Evolutionary conservation across 2,888 invertebrate species (phyloP).

Genomic region (Stenoptilia bipunctidactyla): DNA sequence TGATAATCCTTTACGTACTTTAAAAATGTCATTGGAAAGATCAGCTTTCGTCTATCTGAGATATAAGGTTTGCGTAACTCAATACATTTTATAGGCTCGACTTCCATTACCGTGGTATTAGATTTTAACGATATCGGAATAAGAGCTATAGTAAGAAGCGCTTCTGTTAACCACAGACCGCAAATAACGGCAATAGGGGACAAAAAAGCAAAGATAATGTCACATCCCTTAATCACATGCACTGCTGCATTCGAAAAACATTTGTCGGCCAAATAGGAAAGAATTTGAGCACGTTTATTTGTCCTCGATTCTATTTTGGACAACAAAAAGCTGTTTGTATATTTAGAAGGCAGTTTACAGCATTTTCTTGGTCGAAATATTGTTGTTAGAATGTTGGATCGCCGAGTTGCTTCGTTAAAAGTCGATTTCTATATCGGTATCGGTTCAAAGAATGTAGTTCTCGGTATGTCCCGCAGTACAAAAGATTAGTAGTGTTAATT

Average conservation of each 20-base stretch:
- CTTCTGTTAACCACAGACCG: conserved; percentile 48
- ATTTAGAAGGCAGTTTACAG: conserved; percentile 38
- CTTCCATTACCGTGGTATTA: conserved; percentile 15
- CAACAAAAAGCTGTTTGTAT: conserved; percentile 38
- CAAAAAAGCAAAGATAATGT: conserved; percentile 61
- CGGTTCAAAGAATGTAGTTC: conserved; percentile 42
- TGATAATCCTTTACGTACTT: conserved; percentile 67
- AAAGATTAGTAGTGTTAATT: conserved; percentile 48
- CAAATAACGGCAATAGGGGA: conserved; percentile 52
- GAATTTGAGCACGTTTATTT: conserved; percentile 35
- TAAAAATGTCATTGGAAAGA: conserved; percentile 65
- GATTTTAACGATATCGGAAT: conserved; percentile 26
- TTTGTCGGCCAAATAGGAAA: conserved; percentile 47
- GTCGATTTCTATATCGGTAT: conserved; percentile 48
- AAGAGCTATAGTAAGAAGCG: conserved; percentile 24
- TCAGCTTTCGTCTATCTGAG: conserved; percentile 64
- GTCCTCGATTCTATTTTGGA: conserved; percentile 46
- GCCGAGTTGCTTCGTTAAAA: conserved; percentile 20
- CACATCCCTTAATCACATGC: conserved; percentile 70
- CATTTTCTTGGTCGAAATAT: conserved; percentile 31
- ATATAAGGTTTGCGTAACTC: conserved; percentile 67
- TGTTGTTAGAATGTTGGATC: conserved; percentile 48
- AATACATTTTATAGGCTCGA: conserved; percentile 35
- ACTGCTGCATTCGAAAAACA: conserved; percentile 60
- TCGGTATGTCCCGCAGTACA: conserved; percentile 31